A percentile compares a stretch with the other conserved stretches of the same genome.
Conservation (phyloP, 2,113 vertebrate species). For the Carassius carassius region DNA sequence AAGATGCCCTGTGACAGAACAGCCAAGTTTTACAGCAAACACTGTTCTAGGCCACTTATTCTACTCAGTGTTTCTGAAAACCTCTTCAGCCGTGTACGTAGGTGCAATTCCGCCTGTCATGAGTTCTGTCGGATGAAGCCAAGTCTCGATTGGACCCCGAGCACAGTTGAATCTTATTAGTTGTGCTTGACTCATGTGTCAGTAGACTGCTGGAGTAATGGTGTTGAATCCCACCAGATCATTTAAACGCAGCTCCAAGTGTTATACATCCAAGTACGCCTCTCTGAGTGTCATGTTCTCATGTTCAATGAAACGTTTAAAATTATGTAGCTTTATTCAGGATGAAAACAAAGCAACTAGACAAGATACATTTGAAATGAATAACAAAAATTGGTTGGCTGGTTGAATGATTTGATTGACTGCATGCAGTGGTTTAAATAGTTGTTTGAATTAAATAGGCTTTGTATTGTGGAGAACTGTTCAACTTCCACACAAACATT, state of each 20-base stretch:
- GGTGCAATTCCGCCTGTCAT: constrained; percentile 19
- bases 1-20: constrained; percentile 55
- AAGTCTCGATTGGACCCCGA: constrained; percentile 3
- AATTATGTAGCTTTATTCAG: neutral
- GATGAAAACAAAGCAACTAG: neutral
- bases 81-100: neutral
- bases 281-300: neutral
- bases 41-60: constrained; percentile 28
- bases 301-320: neutral
- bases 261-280: neutral
- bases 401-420: neutral
- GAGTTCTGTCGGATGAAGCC: constrained; percentile 1
- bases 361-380: neutral
- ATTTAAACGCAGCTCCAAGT: constrained; percentile 13
- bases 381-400: neutral
- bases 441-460: neutral
- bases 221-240: neutral
- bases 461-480: neutral
- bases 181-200: constrained; percentile 31
- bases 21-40: constrained; percentile 41
- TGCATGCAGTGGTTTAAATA: neutral
- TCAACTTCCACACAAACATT: neutral
- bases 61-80: constrained; percentile 48
- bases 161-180: constrained; percentile 33
- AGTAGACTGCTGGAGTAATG: constrained; percentile 13